Conservation (phyloP, 2,113 vertebrate genomes). For the Myotis davidii region DNA sequence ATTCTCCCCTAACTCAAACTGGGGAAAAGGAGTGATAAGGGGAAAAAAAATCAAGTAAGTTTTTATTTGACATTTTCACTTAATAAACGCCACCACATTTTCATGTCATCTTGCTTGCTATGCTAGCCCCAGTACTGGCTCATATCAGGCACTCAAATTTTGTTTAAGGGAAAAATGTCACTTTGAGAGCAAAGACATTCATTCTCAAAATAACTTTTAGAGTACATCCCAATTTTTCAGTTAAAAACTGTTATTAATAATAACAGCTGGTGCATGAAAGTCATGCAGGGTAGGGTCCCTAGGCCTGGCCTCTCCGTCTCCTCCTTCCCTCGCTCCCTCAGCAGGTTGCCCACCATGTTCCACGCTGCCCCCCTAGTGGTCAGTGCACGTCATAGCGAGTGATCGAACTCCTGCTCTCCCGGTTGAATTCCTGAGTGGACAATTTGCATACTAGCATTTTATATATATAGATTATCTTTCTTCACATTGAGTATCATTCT, state of each 20-base stretch:
- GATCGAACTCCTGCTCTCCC: no score
- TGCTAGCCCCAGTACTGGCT: background rate
- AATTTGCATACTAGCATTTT: no score
- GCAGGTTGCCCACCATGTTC: no score
- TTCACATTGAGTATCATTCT: background rate
- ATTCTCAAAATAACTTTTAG: slow-evolving; percentile 41
- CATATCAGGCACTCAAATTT: slow-evolving; percentile 10
- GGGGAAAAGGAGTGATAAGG: background rate
- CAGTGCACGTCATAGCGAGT: no score
- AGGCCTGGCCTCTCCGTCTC: no score
- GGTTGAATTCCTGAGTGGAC: no score
- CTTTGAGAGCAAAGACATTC: background rate
- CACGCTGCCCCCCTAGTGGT: no score
- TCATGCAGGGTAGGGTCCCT: no score
- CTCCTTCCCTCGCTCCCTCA: no score
- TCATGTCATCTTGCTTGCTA: background rate
- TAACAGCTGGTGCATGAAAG: no score
- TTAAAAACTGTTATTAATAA: slow-evolving; percentile 45
- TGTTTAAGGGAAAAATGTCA: slow-evolving; percentile 5
- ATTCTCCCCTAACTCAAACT: background rate
- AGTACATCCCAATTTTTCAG: background rate
- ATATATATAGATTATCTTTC: background rate
- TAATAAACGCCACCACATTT: slow-evolving; percentile 16
- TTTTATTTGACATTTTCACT: background rate
- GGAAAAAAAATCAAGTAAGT: background rate